A percentile compares a stretch with the other conserved stretches of the same genome.
Evolutionary conservation across 92 coral and sea anemone genomes (phyloP).

Genomic region (Virgularia gustaviana): DNA sequence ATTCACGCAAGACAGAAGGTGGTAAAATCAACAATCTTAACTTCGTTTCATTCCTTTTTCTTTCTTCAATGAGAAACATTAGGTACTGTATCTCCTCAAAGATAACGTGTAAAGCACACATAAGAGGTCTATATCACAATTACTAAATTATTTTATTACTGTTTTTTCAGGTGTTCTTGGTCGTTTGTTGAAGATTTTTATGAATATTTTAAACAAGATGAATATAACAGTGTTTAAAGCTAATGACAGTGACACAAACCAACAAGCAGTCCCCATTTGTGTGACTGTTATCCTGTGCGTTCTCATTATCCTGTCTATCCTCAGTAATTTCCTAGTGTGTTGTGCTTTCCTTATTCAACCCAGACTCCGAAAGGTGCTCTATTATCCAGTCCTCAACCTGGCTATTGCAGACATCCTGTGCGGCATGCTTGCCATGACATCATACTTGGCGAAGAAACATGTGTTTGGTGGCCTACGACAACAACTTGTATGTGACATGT

Average conservation of each 20-base stretch:
- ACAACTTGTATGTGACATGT: conserved; percentile 36
- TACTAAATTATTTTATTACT: too few relatives aligned
- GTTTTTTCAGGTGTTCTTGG: background rate
- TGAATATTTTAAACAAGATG: too few relatives aligned
- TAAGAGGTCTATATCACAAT: too few relatives aligned
- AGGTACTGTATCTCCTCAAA: too few relatives aligned
- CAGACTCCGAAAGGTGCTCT: conserved; percentile 18
- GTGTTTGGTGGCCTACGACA: conserved; percentile 32
- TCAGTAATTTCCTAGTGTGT: conserved; percentile 26
- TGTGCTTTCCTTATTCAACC: conserved; percentile 34
- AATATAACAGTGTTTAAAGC: background rate
- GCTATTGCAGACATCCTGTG: conserved; percentile 43
- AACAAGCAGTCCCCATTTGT: background rate
- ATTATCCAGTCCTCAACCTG: conserved; percentile 35
- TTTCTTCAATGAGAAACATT: too few relatives aligned
- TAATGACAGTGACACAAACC: background rate
- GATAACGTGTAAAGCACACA: too few relatives aligned
- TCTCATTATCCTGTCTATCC: conserved; percentile 20
- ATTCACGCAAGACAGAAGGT: too few relatives aligned
- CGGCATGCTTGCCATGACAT: conserved; percentile 41
- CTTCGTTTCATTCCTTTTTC: too few relatives aligned
- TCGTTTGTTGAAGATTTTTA: too few relatives aligned
- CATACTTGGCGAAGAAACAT: conserved; percentile 38
- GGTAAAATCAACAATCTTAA: too few relatives aligned
- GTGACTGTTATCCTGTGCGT: conserved; percentile 1